These are phyloP conservation scores for Falco punctatus DNA, from an alignment of 2,113 vertebrate species.

Conservation along the genomic window DNA sequence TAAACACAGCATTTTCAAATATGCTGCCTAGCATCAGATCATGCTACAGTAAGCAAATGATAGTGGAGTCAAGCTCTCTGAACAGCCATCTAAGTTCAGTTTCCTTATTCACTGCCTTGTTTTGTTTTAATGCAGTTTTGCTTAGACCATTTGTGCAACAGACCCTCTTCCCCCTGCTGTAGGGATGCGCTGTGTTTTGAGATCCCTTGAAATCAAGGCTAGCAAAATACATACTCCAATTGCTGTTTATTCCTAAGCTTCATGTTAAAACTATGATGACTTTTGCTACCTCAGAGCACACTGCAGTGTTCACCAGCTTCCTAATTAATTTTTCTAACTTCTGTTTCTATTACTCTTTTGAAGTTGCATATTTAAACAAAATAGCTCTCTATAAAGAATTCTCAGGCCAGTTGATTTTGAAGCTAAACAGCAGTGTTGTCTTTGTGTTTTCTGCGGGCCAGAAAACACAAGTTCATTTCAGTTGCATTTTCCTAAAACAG, in stretches of 20 bases:
- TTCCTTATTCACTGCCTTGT: not conserved
- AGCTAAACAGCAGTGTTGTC: not conserved
- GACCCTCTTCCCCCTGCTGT: not conserved
- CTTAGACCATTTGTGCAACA: not conserved
- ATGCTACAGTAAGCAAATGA: not conserved
- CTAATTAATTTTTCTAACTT: not conserved
- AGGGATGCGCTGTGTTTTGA: not conserved
- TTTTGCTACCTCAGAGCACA: not conserved
- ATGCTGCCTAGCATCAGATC: not conserved
- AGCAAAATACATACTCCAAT: not conserved
- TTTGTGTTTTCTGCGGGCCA: not conserved
- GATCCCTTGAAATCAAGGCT: not conserved
- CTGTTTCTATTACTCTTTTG: not conserved
- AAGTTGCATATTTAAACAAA: not conserved
- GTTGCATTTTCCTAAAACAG: not conserved
- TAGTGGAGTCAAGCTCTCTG: not conserved
- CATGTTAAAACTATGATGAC: not conserved
- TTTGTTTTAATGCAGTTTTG: not conserved
- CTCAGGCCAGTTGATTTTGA: not conserved
- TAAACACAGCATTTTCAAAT: not conserved
- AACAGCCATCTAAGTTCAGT: not conserved
- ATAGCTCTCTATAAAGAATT: not conserved
- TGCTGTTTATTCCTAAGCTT: not conserved
- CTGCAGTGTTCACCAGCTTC: not conserved
- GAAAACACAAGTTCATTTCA: not conserved